phyloP scores from a whole-genome alignment of 2,888 invertebrate species.

The Orchesellides sinensis region DNA sequence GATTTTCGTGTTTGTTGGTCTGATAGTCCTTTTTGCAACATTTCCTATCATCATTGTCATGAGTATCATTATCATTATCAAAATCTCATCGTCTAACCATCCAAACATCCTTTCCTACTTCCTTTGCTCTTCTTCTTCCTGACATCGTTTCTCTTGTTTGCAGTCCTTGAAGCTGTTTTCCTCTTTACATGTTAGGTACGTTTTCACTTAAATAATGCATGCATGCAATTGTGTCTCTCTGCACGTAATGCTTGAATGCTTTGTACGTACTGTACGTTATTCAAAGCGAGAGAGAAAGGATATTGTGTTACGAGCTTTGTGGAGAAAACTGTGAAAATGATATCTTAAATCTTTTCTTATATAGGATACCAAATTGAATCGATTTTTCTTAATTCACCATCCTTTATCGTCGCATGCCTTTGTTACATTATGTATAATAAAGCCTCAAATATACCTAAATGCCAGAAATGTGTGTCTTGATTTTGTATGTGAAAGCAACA shows the following conservation, averaged over 20 bases:
- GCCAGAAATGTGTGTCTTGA: not conserved
- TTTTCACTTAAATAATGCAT: slow-evolving; percentile 8
- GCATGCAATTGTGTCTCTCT: not conserved
- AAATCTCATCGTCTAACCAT: slow-evolving; percentile 44
- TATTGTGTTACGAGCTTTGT: not conserved
- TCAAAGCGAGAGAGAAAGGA: not conserved
- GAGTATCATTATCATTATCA: slow-evolving; percentile 48
- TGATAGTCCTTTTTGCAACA: slow-evolving; percentile 33
- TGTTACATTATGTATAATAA: not conserved
- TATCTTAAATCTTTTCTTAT: slow-evolving; percentile 17
- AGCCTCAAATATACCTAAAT: not conserved
- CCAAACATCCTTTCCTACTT: slow-evolving; percentile 12
- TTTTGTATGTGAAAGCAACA: slow-evolving; percentile 1
- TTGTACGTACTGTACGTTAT: not conserved
- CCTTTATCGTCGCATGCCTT: not conserved
- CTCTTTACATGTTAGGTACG: not conserved
- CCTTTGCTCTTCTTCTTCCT: not conserved
- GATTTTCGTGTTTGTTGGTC: not conserved
- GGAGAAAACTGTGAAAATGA: not conserved
- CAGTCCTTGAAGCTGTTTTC: not conserved
- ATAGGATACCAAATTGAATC: slow-evolving; percentile 16
- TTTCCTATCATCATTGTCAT: slow-evolving; percentile 29
- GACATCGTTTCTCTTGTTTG: not conserved
- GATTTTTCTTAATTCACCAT: slow-evolving; percentile 1
- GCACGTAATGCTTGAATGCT: not conserved